Conservation (phyloP, 2,113 vertebrate species). For the Phaethon lepturus region DNA sequence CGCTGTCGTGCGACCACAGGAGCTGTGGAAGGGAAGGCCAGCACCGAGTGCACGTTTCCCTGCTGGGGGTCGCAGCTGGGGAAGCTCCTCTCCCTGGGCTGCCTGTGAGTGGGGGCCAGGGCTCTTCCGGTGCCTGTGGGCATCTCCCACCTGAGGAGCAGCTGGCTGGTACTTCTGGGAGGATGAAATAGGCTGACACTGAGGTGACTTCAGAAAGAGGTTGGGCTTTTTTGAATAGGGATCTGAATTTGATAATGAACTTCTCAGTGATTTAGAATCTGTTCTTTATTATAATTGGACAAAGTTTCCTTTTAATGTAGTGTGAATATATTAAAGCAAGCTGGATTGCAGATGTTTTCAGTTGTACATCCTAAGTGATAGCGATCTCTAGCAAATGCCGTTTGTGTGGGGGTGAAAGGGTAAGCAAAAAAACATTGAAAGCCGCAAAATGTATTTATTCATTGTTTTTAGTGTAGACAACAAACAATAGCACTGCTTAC, state of each 20-base stretch:
- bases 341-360: not conserved
- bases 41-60: accelerated
- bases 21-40: not conserved
- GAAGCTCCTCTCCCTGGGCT: not conserved
- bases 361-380: not conserved
- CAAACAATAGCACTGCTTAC: not conserved
- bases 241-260: not conserved
- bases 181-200: accelerated
- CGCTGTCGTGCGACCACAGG: accelerated
- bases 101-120: accelerated
- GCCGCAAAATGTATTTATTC: not conserved
- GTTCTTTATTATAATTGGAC: not conserved
- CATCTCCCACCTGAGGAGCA: not conserved
- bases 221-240: not conserved
- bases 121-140: accelerated
- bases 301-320: not conserved
- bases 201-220: not conserved
- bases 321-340: not conserved
- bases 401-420: not conserved
- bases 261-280: not conserved
- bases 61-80: accelerated
- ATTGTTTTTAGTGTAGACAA: not conserved
- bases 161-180: not conserved
- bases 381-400: not conserved
- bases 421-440: not conserved